Conservation (phyloP, 2,888 invertebrate species). For the Lamproptera curius region DNA sequence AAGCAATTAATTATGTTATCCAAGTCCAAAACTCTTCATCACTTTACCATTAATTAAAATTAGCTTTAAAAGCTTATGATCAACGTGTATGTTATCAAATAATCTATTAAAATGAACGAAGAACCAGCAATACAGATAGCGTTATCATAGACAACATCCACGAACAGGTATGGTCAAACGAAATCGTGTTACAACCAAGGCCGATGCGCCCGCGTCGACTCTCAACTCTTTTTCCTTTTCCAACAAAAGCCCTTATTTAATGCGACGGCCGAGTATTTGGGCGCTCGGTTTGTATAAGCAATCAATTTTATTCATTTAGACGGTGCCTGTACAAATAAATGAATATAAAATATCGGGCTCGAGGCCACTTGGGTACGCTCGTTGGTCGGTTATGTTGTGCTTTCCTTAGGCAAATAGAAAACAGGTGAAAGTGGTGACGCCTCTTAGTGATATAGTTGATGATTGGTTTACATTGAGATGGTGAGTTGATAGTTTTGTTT, state of each 20-base stretch:
- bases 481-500: too few species aligned
- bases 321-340: slow-evolving; percentile 69
- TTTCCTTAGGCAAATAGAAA: slow-evolving; percentile 13
- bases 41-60: too few species aligned
- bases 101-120: not conserved
- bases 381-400: slow-evolving; percentile 45
- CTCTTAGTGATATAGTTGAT: not conserved
- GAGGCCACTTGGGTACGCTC: slow-evolving; percentile 37
- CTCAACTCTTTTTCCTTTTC: slow-evolving; percentile 54
- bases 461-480: too few species aligned
- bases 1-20: too few species aligned
- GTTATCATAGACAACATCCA: slow-evolving; percentile 20
- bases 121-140: not conserved
- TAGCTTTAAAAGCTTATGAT: too few species aligned
- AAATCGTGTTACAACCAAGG: slow-evolving; percentile 68
- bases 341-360: slow-evolving; percentile 54
- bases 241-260: slow-evolving; percentile 72
- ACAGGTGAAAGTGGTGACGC: slow-evolving; percentile 8
- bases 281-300: slow-evolving; percentile 77
- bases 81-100: too few species aligned
- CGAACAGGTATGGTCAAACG: slow-evolving; percentile 75
- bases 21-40: too few species aligned
- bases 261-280: slow-evolving; percentile 75
- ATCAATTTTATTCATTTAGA: slow-evolving; percentile 79
- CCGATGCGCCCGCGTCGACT: slow-evolving; percentile 39